Evolutionary conservation across 2,113 vertebrate genomes (phyloP).

Genomic region (Ariopsis seemanni): DNA sequence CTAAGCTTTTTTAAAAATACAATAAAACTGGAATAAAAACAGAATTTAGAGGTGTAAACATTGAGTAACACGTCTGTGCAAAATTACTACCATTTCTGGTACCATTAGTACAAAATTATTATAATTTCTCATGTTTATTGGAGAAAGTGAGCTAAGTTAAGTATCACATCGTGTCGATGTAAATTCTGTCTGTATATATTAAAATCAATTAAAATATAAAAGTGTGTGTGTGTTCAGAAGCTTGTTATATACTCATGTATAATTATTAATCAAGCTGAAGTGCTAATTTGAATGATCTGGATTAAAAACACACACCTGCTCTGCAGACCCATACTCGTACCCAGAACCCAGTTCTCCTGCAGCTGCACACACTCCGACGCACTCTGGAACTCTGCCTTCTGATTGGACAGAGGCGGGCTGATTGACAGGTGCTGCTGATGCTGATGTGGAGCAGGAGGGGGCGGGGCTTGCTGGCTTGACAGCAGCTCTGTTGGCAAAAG

Average conservation of each 20-base stretch:
- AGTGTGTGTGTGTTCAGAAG: neutral
- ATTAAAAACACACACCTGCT: conserved; percentile 82
- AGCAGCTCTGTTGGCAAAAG: conserved; percentile 80
- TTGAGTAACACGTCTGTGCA: neutral
- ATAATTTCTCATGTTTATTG: neutral
- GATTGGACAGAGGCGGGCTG: conserved; percentile 95
- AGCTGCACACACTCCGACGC: conserved; percentile 99
- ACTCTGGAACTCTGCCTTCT: conserved; percentile 87
- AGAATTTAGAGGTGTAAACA: too few relatives aligned
- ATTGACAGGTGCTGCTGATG: conserved; percentile 93
- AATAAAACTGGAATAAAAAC: too few relatives aligned
- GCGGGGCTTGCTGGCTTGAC: conserved; percentile 85
- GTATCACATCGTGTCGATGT: neutral
- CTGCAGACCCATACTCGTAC: conserved; percentile 98
- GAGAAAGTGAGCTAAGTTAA: neutral
- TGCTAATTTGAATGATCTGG: neutral
- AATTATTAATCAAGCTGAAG: neutral
- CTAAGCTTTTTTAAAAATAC: too few relatives aligned
- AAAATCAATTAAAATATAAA: neutral
- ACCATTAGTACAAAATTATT: neutral
- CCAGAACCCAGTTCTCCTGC: conserved; percentile 99
- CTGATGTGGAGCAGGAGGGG: conserved; percentile 85
- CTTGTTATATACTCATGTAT: neutral
- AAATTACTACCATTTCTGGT: neutral
- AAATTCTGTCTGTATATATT: neutral